Conservation (phyloP, 2,797 vertebrate species). For the Catostomus latipinnis region DNA sequence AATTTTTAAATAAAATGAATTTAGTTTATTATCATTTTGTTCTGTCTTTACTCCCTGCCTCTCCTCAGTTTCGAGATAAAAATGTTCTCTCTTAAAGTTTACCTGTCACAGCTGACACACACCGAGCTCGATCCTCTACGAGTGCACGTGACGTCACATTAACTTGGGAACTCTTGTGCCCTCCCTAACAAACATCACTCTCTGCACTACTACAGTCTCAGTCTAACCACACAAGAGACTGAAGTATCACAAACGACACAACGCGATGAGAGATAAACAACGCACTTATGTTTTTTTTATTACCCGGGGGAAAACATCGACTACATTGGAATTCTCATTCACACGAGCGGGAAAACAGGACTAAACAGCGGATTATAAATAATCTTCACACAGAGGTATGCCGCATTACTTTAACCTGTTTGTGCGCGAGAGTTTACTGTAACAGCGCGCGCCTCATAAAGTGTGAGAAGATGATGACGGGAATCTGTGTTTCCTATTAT, state of each 20-base stretch:
- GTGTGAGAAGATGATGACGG: not conserved
- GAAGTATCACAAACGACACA: not conserved
- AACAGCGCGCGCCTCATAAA: not conserved
- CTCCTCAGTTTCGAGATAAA: not conserved
- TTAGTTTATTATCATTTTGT: not conserved
- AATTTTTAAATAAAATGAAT: not conserved
- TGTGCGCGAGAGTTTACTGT: not conserved
- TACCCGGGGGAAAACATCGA: not conserved
- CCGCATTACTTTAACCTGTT: not conserved
- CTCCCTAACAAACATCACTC: constrained; percentile 7
- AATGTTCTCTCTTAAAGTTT: not conserved
- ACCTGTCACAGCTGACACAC: not conserved
- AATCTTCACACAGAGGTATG: constrained; percentile 26
- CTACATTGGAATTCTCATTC: not conserved
- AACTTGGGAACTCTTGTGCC: constrained; percentile 44
- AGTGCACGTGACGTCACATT: constrained; percentile 45
- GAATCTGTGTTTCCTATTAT: not conserved
- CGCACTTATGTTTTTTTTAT: not conserved
- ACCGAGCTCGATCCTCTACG: not conserved
- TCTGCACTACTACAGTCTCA: not conserved
- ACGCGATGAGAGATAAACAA: not conserved
- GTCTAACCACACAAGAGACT: not conserved
- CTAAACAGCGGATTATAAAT: not conserved
- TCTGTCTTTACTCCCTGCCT: not conserved
- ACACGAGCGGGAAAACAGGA: not conserved